These are phyloP conservation scores for Xyrichtys novacula DNA, from an alignment of 2,797 vertebrate genomes.

Conservation along the genomic window DNA sequence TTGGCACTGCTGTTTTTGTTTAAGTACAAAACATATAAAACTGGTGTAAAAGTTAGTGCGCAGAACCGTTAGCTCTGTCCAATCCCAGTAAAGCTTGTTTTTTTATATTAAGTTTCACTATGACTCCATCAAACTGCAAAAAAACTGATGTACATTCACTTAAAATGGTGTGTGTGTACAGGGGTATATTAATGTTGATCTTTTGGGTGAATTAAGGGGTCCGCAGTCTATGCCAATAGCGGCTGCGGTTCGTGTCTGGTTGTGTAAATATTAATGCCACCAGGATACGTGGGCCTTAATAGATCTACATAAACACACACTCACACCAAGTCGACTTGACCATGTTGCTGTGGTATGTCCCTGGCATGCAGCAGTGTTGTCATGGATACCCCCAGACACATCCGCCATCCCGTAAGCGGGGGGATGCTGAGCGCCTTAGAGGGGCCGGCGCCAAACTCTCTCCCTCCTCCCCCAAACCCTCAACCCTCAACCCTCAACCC, in stretches of 20 bases:
- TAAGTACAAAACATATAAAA: conserved; percentile 45
- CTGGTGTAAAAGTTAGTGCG: conserved; percentile 35
- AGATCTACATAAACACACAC: conserved; percentile 42
- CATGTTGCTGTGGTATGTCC: conserved; percentile 81
- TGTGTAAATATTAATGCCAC: conserved; percentile 75
- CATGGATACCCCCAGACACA: conserved; percentile 90
- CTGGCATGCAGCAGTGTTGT: conserved; percentile 86
- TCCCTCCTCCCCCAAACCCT: conserved; percentile 42
- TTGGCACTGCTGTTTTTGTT: conserved; percentile 26
- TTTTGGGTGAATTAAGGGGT: conserved; percentile 30
- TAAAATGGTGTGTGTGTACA: neutral
- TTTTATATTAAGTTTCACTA: too few relatives aligned
- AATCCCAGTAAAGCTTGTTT: too few relatives aligned
- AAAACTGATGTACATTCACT: too few relatives aligned
- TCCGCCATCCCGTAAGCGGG: conserved; percentile 86
- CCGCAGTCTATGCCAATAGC: too few relatives aligned
- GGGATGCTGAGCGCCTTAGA: conserved; percentile 82
- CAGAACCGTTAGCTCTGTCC: conserved; percentile 35
- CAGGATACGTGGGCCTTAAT: conserved; percentile 65
- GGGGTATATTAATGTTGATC: conserved; percentile 28
- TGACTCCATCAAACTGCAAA: too few relatives aligned
- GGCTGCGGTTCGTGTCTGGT: conserved; percentile 39
- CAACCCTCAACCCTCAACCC: conserved; percentile 61
- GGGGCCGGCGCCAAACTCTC: conserved; percentile 78
- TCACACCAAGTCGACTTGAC: conserved; percentile 64